Evolutionary conservation across 2,888 invertebrate species (phyloP), one percentile per base, ranked within the genome.

Genomic region (Trichogramma dendrolimi): DNA sequence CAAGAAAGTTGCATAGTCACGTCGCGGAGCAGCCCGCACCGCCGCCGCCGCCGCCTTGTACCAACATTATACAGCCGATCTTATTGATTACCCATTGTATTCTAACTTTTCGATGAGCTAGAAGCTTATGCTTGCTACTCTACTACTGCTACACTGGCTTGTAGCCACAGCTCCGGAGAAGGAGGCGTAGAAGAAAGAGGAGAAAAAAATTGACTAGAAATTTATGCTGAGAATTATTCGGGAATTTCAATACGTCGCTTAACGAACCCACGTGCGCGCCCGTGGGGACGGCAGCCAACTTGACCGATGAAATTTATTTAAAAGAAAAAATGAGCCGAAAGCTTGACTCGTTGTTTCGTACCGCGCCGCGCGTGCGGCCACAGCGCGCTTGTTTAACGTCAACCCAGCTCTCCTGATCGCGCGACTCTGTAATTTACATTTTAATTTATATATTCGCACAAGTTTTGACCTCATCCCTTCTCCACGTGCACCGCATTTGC

Each of bases 381-480:
- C 27, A 27, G 1, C 1, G 27, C 27, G 27, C 27, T 27, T 27
- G 1, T 27, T 27, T 27, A 27, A 27, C 27, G 27, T 27, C 27
- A 3, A 27, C 27, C 27, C 27, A 27, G 27, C 27, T 27, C 27
- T 27, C 27, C 27, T 27, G 27, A 27, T 27, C 27, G 27, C 27
- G 27, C 27, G 27, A 27, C 61, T n/a, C 55, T 68, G 67, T 54
- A 53, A 55, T 52, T 67, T 66, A 54, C 61, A 67, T 67, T 70
- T 66, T 48, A 11, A 10, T 40, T 27, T 46, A 46, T 5, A 4
- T n/a, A 46, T 44, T 27, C 46, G 53, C n/a, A 39, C 55, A 27
- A 27, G 27, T 27, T 27, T 27, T 3, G 27, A 27, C 27, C 27
- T 27, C 27, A 27, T 27, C 47, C 39, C 47, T 55, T 55, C 14